These are phyloP conservation scores for Sminthurinus aureus DNA, from an alignment of 2,888 invertebrate genomes.

Conservation along the genomic window DNA sequence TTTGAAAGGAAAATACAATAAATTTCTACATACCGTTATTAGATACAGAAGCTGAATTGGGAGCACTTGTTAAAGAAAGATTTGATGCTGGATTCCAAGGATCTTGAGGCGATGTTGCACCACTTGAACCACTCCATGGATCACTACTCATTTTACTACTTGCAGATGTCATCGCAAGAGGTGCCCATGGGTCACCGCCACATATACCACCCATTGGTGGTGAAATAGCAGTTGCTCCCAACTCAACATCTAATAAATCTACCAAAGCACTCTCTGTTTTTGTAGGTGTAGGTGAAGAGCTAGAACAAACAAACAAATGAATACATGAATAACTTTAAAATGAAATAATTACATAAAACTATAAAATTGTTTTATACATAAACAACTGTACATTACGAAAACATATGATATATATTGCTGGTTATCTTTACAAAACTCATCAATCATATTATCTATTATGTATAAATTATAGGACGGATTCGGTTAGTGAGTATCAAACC, in stretches of 20 bases:
- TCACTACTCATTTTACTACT: constrained; percentile 42
- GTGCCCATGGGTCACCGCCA: constrained; percentile 60
- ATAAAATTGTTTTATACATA: no score
- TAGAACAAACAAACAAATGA: constrained; percentile 14
- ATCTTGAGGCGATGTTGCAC: constrained; percentile 56
- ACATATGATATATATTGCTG: no score
- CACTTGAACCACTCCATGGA: constrained; percentile 58
- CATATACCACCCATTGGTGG: constrained; percentile 63
- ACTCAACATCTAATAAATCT: constrained; percentile 82
- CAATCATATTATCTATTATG: no score
- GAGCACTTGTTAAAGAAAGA: constrained; percentile 70
- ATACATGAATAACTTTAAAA: constrained; percentile 24
- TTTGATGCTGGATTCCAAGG: constrained; percentile 48
- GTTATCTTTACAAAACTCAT: no score
- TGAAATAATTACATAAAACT: constrained; percentile 23
- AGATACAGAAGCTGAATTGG: constrained; percentile 61
- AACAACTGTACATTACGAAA: no score
- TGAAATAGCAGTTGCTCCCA: constrained; percentile 68
- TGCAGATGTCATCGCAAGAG: constrained; percentile 44
- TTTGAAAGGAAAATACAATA: not conserved
- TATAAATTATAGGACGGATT: no score
- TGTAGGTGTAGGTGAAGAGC: constrained; percentile 41
- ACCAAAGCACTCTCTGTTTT: constrained; percentile 67
- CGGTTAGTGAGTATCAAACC: no score
- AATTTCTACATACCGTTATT: constrained; percentile 22